Conservation (phyloP, 2,113 vertebrate genomes). For the Asarcornis scutulata region DNA sequence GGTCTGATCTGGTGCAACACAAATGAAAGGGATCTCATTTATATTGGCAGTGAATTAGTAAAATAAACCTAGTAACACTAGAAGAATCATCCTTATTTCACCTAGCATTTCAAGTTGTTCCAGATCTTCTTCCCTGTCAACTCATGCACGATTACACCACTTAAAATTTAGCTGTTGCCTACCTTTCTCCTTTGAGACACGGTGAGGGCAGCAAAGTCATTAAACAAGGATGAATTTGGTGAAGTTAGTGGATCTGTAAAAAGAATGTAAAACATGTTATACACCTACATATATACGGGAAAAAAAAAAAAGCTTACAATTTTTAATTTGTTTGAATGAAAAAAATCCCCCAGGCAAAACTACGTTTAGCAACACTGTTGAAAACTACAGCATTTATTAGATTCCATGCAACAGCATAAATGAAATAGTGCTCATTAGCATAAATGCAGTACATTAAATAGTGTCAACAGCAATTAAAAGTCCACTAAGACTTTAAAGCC, state of each 20-base stretch:
- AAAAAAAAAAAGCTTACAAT: neutral
- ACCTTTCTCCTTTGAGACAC: slow-evolving; percentile 99
- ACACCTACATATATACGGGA: neutral
- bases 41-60: neutral
- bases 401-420: neutral
- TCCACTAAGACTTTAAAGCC: neutral
- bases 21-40: neutral
- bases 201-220: slow-evolving; percentile 96
- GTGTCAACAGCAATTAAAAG: no score
- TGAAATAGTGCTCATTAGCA: neutral
- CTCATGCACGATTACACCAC: neutral
- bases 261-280: slow-evolving; percentile 17
- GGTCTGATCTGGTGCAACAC: neutral
- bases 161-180: slow-evolving; percentile 57
- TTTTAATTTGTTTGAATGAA: neutral
- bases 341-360: neutral
- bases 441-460: neutral
- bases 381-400: neutral
- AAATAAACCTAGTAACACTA: neutral
- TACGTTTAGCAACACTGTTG: neutral
- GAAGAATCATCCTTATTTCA: neutral
- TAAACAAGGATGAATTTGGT: slow-evolving; percentile 93
- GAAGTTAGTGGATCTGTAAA: slow-evolving; percentile 91
- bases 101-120: slow-evolving; percentile 22
- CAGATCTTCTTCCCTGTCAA: neutral